phyloP scores from a whole-genome alignment of 2,113 vertebrate species.

The Festucalex cinctus region DNA sequence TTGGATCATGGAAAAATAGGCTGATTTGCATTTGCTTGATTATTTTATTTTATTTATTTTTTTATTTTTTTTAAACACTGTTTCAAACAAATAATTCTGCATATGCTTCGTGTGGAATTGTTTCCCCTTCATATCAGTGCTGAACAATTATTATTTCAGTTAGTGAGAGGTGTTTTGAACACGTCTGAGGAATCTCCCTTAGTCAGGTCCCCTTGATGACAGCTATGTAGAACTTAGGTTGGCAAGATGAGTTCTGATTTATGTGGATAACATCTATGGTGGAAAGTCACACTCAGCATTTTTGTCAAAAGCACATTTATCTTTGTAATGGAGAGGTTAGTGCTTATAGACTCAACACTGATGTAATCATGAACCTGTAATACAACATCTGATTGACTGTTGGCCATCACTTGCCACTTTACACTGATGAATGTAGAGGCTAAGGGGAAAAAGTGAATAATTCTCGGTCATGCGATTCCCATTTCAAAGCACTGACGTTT shows the following conservation, averaged over 20 bases:
- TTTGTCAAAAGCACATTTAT: conserved; percentile 20
- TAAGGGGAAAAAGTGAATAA: neutral
- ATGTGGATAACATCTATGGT: conserved; percentile 25
- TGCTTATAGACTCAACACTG: conserved; percentile 16
- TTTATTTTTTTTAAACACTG: too few species aligned
- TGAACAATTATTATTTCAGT: conserved; percentile 9
- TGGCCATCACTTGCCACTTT: conserved; percentile 3
- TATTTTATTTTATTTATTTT: too few species aligned
- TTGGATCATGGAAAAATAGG: neutral
- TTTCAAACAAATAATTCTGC: neutral
- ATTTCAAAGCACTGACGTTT: conserved; percentile 18
- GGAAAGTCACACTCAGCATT: conserved; percentile 17
- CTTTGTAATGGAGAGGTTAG: conserved; percentile 19
- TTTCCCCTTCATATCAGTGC: conserved; percentile 5
- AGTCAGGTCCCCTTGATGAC: conserved; percentile 6
- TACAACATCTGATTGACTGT: neutral
- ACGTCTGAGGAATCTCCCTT: conserved; percentile 27
- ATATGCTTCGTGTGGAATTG: neutral
- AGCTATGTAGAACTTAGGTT: conserved; percentile 14
- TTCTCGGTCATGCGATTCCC: conserved; percentile 2
- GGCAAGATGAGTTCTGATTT: conserved; percentile 27
- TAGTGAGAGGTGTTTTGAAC: conserved; percentile 13
- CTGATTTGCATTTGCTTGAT: neutral
- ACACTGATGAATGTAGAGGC: conserved; percentile 6
- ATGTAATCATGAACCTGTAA: conserved; percentile 8